Conservation (phyloP, 2,888 invertebrate genomes). For the Arge pagana region DNA sequence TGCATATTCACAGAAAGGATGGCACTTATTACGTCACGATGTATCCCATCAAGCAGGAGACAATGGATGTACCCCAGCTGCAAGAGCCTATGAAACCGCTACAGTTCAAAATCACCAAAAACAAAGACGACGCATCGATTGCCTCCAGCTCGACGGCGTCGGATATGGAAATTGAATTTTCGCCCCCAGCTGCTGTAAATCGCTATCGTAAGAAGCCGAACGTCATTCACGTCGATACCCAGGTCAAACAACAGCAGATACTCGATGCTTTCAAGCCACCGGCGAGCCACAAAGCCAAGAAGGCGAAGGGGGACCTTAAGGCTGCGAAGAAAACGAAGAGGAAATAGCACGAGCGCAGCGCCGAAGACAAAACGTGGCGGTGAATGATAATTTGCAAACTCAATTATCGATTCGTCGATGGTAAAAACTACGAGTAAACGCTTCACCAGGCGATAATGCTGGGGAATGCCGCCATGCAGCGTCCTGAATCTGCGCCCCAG, state of each 20-base stretch:
- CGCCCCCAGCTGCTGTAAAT: slow-evolving; percentile 52
- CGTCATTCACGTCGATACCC: slow-evolving; percentile 51
- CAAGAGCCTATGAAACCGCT: slow-evolving; percentile 51
- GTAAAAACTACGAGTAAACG: no score
- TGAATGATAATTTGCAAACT: no score
- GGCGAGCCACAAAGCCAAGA: slow-evolving; percentile 21
- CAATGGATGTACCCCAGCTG: slow-evolving; percentile 36
- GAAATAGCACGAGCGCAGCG: slow-evolving; percentile 11
- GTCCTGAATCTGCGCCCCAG: no score
- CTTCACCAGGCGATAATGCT: no score
- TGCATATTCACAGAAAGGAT: slow-evolving; percentile 51
- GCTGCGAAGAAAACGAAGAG: slow-evolving; percentile 28
- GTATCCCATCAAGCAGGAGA: slow-evolving; percentile 53
- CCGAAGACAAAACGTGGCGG: no score
- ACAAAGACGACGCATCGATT: slow-evolving; percentile 43
- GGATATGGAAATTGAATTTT: slow-evolving; percentile 57
- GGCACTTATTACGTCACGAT: slow-evolving; percentile 55
- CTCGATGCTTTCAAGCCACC: slow-evolving; percentile 40
- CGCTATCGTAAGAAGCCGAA: slow-evolving; percentile 48
- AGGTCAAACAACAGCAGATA: slow-evolving; percentile 53
- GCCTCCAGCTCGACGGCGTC: slow-evolving; percentile 51
- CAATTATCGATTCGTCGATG: no score
- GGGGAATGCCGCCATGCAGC: no score
- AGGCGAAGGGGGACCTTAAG: slow-evolving; percentile 17
- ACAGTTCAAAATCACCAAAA: slow-evolving; percentile 52